Base-by-base conservation (phyloP, 2,113 vertebrate genomes). In the Delphinapterus leucas region DNA sequence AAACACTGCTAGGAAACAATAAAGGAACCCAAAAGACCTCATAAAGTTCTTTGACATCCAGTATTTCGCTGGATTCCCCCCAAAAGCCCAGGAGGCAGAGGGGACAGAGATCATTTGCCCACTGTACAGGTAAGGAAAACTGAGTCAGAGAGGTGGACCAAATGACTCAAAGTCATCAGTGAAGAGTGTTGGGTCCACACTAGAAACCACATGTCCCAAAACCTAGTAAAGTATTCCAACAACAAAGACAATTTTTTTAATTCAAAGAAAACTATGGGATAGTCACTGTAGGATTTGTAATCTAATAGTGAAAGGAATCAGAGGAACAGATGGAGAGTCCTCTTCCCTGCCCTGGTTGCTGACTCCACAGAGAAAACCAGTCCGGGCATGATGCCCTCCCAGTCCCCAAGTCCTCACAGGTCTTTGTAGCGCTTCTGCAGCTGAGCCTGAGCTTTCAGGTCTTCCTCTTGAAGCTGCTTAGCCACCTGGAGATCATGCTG, bases 391-490 rank as follows among this genome's bases (percentile, higher is more conserved):
- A n/a, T 1, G 21, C 47, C 49, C 11, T 28, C 68, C 95, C 58
- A 21, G 1, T 36, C 31, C 92, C 90, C 79, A 88, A 8, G 87
- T 95, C 53, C 99, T 99, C 98, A 99, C 99, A 99, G 97, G 80
- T 99, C 99, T 97, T 97, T 98, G 36, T 98, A 99, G 82, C 98
- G 99, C 93, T 99, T 99, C 97, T 99, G 98, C 97, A 96, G 99
- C 88, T 99, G 98, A 71, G 98, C 98, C 95, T 99, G 99, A 61
- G 99, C 99, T 96, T 98, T 99, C 96, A 98, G 98, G 89, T 99
- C 99, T 98, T 99, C 99, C 82, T 99, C 99, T 91, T 99, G 99
- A 74, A 99, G 99, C 90, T 99, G 99, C 98, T 99, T 99, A 96
- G 99, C 99, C 98, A 99, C 99, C 96, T 99, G 99, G 65, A 99